These are phyloP conservation scores for Littorina saxatilis DNA, from an alignment of 1,140 invertebrate species.

Conservation along the genomic window DNA sequence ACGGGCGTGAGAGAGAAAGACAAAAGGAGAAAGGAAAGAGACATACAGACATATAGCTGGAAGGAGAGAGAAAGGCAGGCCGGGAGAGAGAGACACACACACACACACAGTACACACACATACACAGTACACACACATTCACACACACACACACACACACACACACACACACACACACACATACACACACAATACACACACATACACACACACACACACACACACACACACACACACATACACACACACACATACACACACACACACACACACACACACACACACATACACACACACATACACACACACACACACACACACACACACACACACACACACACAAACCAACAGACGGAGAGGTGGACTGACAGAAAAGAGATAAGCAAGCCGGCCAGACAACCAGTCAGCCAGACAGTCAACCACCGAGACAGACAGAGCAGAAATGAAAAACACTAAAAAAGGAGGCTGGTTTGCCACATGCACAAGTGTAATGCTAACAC, in stretches of 20 bases:
- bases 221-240: constrained; percentile 20
- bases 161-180: neutral
- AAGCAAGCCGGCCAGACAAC: neutral
- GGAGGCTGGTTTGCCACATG: too few relatives aligned
- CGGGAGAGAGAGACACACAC: neutral
- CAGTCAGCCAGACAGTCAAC: neutral
- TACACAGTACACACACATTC: constrained; percentile 19
- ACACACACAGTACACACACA: constrained; percentile 10
- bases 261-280: neutral
- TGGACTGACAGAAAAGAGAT: neutral
- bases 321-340: constrained; percentile 25
- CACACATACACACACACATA: constrained; percentile 15
- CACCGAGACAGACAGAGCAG: neutral
- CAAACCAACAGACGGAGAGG: neutral
- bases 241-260: constrained; percentile 19
- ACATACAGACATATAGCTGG: neutral
- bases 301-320: constrained; percentile 25
- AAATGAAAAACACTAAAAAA: neutral
- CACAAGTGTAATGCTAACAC: too few relatives aligned
- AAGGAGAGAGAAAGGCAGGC: too few relatives aligned
- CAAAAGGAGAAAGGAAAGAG: too few relatives aligned
- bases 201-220: neutral
- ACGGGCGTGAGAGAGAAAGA: too few relatives aligned
- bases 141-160: neutral
- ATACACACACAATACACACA: neutral